phyloP scores from a whole-genome alignment of 2,113 vertebrate species.

The Pyxicephalus adspersus region DNA sequence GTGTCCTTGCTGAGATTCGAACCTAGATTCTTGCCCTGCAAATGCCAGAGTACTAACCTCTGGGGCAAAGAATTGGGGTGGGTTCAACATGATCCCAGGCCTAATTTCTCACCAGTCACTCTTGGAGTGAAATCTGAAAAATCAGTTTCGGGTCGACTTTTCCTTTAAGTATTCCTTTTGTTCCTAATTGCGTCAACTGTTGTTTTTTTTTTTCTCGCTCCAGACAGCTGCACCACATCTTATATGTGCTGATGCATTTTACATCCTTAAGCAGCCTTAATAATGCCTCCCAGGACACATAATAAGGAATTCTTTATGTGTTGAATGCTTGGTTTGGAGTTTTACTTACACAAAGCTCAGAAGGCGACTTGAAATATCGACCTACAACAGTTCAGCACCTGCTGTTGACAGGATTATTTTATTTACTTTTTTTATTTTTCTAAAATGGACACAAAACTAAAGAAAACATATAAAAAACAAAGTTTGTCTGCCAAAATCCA shows the following conservation, averaged over 20 bases:
- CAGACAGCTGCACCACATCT: neutral
- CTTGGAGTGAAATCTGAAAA: too few relatives aligned
- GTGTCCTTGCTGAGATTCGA: too few relatives aligned
- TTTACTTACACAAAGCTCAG: neutral
- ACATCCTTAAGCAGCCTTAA: neutral
- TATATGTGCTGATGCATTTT: too few relatives aligned
- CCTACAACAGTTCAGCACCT: conserved; percentile 12
- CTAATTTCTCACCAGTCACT: too few relatives aligned
- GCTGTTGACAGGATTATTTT: neutral
- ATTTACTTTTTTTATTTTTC: neutral
- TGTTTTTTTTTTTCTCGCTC: neutral
- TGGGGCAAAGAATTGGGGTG: too few relatives aligned
- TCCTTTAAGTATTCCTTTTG: neutral
- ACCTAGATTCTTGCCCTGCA: too few relatives aligned
- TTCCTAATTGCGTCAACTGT: neutral
- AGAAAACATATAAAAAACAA: neutral
- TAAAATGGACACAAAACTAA: neutral
- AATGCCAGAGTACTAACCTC: too few relatives aligned
- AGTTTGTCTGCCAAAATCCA: neutral
- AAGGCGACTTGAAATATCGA: neutral
- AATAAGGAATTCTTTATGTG: neutral
- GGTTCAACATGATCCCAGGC: too few relatives aligned
- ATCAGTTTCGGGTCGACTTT: neutral
- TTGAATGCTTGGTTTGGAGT: neutral
- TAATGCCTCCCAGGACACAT: neutral